Base-by-base conservation (phyloP, 2,797 vertebrate genomes). In the Clarias platycephalus region DNA sequence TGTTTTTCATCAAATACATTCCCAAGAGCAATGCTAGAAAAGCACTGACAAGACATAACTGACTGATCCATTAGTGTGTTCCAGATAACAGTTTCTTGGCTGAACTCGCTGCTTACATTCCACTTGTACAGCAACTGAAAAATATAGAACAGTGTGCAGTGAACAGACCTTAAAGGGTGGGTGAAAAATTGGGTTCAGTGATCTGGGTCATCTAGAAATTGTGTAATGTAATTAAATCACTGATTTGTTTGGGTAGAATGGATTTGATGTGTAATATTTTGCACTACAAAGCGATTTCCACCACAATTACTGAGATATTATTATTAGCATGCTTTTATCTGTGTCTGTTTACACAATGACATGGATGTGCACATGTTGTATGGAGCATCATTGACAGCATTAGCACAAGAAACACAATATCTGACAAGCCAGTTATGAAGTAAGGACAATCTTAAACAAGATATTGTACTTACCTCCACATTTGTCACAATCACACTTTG, bases 1-100 rank as follows among this genome's bases (percentile, higher is more conserved):
- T 93, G 94, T 92, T 94, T 94, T 95, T 96, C 94, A 95, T 94
- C 93, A 95, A 92, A 95, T 93, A 95, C 93, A 95, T 96, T 96
- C 95, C 95, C 94, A 92, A 91, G 94, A 94, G 95, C 94, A 94
- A 90, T 64, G 85, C 91, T 94, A 93, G 95, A 95, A 95, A 95
- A 95, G 92, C 92, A 90, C 91, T 93, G 93, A 93, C 90, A 90
- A 92, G 91, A 93, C 92, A 93, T 91, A 94, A 93, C 91, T 91
- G 93, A 94, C 92, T 94, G 94, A 95, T 94, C 94, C 93, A 94
- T 96, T 95, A 94, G 93, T 92, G 93, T 92, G 91, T 92, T 94
- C 91, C 88, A 93, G 92, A 92, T 94, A 95, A 92, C 93, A 95
- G 94, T 63, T 86, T 87, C 81, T 89, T 90, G 90, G 85, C 85